phyloP scores from a whole-genome alignment of 2,888 invertebrate genomes.

The Bembecia ichneumoniformis region DNA sequence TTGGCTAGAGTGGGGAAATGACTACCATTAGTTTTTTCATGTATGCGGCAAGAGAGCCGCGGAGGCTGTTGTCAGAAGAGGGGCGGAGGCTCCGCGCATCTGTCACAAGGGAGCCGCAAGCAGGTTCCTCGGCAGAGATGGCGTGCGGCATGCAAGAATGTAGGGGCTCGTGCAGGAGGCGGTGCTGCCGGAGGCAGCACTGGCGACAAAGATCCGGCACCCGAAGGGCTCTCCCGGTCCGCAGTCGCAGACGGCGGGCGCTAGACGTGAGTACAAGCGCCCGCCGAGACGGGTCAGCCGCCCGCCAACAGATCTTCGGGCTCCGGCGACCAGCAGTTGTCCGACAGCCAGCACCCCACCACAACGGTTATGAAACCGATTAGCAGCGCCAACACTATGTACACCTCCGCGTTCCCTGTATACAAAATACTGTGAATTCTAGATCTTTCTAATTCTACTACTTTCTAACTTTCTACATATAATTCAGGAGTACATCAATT shows the following conservation, averaged over 20 bases:
- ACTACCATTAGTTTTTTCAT: conserved; percentile 58
- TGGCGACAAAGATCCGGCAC: conserved; percentile 19
- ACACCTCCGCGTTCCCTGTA: conserved; percentile 82
- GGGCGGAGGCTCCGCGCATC: conserved; percentile 18
- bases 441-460: too few species aligned
- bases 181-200: conserved; percentile 25
- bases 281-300: conserved; percentile 79
- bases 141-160: conserved; percentile 47
- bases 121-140: conserved; percentile 53
- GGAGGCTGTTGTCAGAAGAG: conserved; percentile 48
- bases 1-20: conserved; percentile 48
- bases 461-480: too few species aligned
- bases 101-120: conserved; percentile 42
- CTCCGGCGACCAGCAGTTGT: conserved; percentile 85
- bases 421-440: too few species aligned
- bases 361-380: conserved; percentile 82
- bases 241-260: conserved; percentile 58
- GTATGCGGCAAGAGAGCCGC: conserved; percentile 44
- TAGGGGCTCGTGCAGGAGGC: conserved; percentile 40
- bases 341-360: conserved; percentile 82
- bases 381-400: conserved; percentile 80
- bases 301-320: conserved; percentile 77
- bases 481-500: too few species aligned
- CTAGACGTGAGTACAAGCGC: conserved; percentile 73
- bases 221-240: conserved; percentile 44